Percentiles rank a stretch among this genome's conserved stretches.
Conservation (phyloP, 2,888 invertebrate genomes). For the Aspidiotus rigidus region DNA sequence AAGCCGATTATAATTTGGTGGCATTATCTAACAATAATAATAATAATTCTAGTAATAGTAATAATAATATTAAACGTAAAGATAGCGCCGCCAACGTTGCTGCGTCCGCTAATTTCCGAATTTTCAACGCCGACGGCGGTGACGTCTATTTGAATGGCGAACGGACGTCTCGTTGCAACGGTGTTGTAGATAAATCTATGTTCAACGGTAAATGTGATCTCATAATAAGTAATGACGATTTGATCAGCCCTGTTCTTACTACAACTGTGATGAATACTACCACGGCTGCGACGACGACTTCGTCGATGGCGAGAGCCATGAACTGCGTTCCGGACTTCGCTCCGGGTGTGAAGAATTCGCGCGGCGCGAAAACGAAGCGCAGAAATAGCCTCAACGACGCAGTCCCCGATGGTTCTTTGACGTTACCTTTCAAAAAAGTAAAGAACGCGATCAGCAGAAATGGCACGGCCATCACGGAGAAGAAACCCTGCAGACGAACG, state of each 20-base stretch:
- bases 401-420: background rate
- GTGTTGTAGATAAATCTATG: background rate
- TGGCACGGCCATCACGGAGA: background rate
- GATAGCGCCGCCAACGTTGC: background rate
- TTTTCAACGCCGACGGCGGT: background rate
- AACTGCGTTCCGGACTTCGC: background rate
- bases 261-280: background rate
- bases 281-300: background rate
- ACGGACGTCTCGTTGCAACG: background rate
- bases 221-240: slow-evolving; percentile 21
- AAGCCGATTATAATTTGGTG: background rate
- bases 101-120: background rate
- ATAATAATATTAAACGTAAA: background rate
- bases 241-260: slow-evolving; percentile 17
- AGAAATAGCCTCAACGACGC: background rate
- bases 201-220: slow-evolving; percentile 24
- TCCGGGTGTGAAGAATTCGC: background rate
- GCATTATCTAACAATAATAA: background rate
- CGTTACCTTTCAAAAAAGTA: slow-evolving; percentile 24
- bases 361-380: background rate
- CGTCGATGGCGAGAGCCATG: background rate
- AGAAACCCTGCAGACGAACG: background rate
- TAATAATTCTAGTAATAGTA: background rate
- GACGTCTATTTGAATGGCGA: slow-evolving; percentile 19
- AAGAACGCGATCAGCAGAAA: slow-evolving; percentile 8